These are phyloP conservation scores for Stichopus horrens DNA, from an alignment of 53 echinoderm and acorn worm genomes.

Conservation along the genomic window DNA sequence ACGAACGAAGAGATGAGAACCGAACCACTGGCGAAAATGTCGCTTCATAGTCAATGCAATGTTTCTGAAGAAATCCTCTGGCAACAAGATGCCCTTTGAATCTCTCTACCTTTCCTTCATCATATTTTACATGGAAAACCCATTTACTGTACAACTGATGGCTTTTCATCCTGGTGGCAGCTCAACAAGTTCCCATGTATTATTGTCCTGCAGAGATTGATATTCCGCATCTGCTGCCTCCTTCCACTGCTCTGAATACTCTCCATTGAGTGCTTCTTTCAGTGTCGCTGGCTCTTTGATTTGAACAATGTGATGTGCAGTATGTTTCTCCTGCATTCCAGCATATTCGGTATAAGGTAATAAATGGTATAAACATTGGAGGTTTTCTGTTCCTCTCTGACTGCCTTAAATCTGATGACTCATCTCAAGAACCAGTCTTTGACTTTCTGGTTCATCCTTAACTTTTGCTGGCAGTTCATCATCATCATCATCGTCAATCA, in stretches of 20 bases:
- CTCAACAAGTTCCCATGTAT: conserved; percentile 21
- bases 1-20: no score
- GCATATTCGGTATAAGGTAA: background rate
- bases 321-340: background rate
- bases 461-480: background rate
- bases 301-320: conserved; percentile 2
- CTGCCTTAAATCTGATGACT: background rate
- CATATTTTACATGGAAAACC: conserved; percentile 4
- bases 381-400: conserved; percentile 14
- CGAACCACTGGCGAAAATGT: background rate
- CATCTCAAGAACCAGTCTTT: background rate
- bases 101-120: background rate
- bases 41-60: background rate
- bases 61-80: conserved; percentile 20
- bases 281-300: background rate
- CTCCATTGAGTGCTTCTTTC: background rate
- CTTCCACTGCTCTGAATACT: conserved; percentile 6
- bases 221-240: background rate
- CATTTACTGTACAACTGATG: conserved; percentile 13
- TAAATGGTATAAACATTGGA: conserved; percentile 23
- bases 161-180: background rate
- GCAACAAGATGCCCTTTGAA: conserved; percentile 12
- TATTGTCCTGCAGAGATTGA: background rate
- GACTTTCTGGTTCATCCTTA: conserved; percentile 4
- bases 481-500: conserved; percentile 2